phyloP scores from a whole-genome alignment of 2,797 vertebrate genomes.

The Ibycter americanus region DNA sequence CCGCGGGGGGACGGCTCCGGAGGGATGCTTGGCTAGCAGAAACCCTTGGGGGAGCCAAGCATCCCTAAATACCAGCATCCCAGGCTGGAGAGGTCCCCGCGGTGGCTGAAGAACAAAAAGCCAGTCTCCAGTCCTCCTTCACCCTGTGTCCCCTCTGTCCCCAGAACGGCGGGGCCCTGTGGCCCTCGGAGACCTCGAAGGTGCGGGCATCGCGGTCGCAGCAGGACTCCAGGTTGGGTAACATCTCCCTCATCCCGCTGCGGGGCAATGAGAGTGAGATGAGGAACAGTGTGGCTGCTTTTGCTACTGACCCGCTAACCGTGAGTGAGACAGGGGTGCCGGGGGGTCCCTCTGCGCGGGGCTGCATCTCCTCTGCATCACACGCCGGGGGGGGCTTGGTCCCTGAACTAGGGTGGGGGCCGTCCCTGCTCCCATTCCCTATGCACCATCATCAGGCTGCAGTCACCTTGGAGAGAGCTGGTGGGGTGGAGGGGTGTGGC shows the following conservation, averaged over 20 bases:
- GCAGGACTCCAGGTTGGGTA: conserved; percentile 85
- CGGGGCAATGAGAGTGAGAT: conserved; percentile 95
- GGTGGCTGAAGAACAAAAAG: not conserved
- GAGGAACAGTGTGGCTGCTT: conserved; percentile 93
- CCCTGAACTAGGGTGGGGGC: not conserved
- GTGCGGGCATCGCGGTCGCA: conserved; percentile 69
- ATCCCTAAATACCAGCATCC: not conserved
- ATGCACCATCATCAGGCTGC: not conserved
- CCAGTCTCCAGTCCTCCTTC: rapidly evolving
- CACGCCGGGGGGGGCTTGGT: not conserved
- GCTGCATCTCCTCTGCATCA: not conserved
- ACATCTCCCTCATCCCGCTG: conserved; percentile 91
- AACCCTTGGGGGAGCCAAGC: not conserved
- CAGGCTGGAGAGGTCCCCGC: not conserved
- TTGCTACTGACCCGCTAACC: conserved; percentile 85
- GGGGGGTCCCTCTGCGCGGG: not conserved
- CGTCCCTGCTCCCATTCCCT: not conserved
- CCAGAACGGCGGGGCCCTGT: conserved; percentile 12
- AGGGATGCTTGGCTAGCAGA: not conserved
- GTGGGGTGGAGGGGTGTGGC: too few species aligned
- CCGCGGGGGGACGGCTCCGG: not conserved
- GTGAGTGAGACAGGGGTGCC: conserved; percentile 78
- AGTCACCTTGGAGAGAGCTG: not conserved
- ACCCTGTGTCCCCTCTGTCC: not conserved
- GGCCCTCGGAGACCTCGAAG: conserved; percentile 82